Evolutionary conservation across 2,113 vertebrate genomes (phyloP).

Genomic region (Pongo pygmaeus): DNA sequence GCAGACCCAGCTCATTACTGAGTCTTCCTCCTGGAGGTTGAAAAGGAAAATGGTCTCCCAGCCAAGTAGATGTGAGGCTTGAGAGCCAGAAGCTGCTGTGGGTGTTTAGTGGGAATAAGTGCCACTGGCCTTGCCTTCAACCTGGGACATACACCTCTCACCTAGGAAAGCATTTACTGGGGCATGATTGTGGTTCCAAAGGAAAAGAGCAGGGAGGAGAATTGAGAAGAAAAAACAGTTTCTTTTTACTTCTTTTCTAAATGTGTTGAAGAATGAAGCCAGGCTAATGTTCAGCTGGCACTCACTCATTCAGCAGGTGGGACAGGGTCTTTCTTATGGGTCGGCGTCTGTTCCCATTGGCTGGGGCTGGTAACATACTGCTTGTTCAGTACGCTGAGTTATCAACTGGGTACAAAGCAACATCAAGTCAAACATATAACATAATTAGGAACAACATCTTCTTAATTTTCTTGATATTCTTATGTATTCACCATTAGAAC

Average conservation of each 20-base stretch:
- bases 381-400: not conserved
- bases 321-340: not conserved
- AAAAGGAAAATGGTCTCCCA: not conserved
- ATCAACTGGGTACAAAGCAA: not conserved
- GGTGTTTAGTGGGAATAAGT: fast-evolving
- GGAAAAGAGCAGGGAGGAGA: not conserved
- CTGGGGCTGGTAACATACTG: not conserved
- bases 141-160: not conserved
- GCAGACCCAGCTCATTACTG: not conserved
- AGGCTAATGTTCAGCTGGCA: not conserved
- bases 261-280: not conserved
- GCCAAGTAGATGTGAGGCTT: too few species aligned
- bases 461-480: not conserved
- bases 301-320: not conserved
- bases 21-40: not conserved
- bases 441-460: not conserved
- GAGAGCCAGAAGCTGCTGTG: not conserved
- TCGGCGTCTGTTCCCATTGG: not conserved
- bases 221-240: not conserved
- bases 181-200: not conserved
- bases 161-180: not conserved
- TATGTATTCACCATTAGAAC: not conserved
- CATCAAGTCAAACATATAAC: not conserved
- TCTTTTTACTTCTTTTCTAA: not conserved
- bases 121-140: not conserved